phyloP scores from a whole-genome alignment of 2,113 vertebrate genomes.

The Antechinus stuartii region DNA sequence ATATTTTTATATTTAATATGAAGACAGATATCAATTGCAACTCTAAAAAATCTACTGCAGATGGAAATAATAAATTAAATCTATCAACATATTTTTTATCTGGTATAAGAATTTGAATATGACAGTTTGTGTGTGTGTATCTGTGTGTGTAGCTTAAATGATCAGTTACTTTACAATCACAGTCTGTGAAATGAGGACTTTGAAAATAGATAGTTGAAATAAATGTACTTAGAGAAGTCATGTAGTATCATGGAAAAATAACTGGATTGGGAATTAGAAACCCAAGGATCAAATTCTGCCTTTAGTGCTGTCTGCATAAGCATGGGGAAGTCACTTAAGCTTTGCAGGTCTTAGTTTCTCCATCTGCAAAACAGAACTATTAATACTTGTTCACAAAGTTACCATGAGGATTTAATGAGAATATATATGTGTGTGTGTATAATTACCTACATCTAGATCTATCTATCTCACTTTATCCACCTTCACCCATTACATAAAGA shows the following conservation, averaged over 20 bases:
- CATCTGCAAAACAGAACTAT: background rate
- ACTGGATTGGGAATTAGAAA: background rate
- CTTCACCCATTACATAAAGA: background rate
- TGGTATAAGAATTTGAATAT: background rate
- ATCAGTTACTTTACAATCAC: background rate
- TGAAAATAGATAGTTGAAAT: background rate
- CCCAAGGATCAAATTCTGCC: background rate
- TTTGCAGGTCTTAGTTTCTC: background rate
- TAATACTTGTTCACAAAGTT: background rate
- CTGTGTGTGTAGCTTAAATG: background rate
- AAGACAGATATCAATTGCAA: background rate
- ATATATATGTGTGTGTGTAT: background rate
- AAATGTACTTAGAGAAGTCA: background rate
- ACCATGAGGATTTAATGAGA: background rate
- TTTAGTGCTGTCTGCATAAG: background rate
- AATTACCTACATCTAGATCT: background rate
- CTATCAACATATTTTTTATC: background rate
- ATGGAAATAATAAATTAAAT: background rate
- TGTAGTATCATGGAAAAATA: background rate
- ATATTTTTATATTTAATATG: background rate
- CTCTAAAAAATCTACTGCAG: background rate
- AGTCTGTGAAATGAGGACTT: background rate
- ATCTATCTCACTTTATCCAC: background rate
- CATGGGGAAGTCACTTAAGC: background rate
- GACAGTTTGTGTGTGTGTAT: background rate